Conservation (phyloP, 2,113 vertebrate species). For the Campylomormyrus tamandua region DNA sequence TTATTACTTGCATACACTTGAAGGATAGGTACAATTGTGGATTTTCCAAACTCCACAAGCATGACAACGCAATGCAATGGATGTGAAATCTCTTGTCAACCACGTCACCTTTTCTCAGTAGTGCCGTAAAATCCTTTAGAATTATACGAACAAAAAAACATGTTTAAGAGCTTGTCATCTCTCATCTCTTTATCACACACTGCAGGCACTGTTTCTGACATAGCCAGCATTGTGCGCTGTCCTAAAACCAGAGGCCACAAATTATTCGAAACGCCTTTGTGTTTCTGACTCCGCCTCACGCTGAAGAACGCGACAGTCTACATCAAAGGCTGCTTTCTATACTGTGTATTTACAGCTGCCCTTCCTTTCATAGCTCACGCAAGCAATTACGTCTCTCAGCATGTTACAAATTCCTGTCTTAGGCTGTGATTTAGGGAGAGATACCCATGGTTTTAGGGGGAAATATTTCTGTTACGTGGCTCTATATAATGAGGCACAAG, state of each 20-base stretch:
- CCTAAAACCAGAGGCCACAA: slow-evolving; percentile 1
- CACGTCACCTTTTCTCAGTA: background rate
- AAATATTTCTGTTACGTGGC: background rate
- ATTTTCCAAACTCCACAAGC: background rate
- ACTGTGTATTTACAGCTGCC: background rate
- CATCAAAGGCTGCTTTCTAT: background rate
- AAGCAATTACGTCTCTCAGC: background rate
- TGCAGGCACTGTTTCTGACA: slow-evolving; percentile 5
- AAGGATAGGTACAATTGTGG: background rate
- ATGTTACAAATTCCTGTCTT: background rate
- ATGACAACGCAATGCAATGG: background rate
- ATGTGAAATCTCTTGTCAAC: slow-evolving; percentile 9
- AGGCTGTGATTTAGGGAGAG: background rate
- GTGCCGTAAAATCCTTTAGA: slow-evolving; percentile 13
- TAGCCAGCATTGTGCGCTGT: background rate
- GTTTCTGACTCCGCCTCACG: background rate
- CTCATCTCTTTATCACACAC: slow-evolving; percentile 17
- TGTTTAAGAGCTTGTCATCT: slow-evolving; percentile 13
- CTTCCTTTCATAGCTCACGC: background rate
- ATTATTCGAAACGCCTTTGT: background rate
- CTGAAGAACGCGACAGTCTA: background rate
- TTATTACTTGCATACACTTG: background rate
- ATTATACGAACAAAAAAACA: slow-evolving; percentile 11
- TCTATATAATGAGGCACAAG: background rate
- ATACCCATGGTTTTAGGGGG: background rate